A percentile compares a stretch with the other conserved stretches of the same genome.
These are phyloP conservation scores for Xanthorhoe spadicearia DNA, from an alignment of 2,888 invertebrate genomes.

Conservation along the genomic window DNA sequence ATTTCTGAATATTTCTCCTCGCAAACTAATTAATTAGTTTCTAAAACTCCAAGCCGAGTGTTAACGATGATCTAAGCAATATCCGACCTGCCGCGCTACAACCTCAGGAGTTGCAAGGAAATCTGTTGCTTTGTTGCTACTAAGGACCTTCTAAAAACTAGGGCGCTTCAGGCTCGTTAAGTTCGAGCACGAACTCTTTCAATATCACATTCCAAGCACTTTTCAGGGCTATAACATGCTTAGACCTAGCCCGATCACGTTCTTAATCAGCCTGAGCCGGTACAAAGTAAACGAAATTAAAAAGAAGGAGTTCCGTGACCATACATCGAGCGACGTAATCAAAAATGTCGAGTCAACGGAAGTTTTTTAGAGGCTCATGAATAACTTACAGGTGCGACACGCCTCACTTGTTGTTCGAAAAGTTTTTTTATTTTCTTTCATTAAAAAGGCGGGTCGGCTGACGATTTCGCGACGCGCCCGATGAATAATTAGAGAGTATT, in stretches of 20 bases:
- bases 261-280: not conserved
- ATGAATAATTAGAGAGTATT: conserved; percentile 82
- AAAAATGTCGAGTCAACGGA: conserved; percentile 62
- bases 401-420: conserved; percentile 78
- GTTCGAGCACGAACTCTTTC: not conserved
- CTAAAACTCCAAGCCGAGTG: conserved; percentile 60
- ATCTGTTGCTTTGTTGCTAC: conserved; percentile 24
- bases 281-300: conserved; percentile 8
- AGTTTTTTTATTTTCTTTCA: conserved; percentile 78
- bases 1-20: conserved; percentile 58
- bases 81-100: conserved; percentile 51
- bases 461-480: conserved; percentile 75
- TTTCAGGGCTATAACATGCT: not conserved
- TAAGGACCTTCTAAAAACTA: not conserved
- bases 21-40: conserved; percentile 68
- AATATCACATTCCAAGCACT: not conserved
- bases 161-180: not conserved
- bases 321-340: conserved; percentile 62
- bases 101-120: conserved; percentile 39
- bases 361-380: conserved; percentile 73
- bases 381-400: conserved; percentile 73
- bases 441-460: conserved; percentile 71
- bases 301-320: conserved; percentile 36
- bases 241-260: not conserved
- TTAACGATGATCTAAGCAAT: conserved; percentile 70